Evolutionary conservation across 1,140 invertebrate genomes (phyloP), one percentile per base, ranked within the genome.

Genomic region (Semibalanus balanoides): DNA sequence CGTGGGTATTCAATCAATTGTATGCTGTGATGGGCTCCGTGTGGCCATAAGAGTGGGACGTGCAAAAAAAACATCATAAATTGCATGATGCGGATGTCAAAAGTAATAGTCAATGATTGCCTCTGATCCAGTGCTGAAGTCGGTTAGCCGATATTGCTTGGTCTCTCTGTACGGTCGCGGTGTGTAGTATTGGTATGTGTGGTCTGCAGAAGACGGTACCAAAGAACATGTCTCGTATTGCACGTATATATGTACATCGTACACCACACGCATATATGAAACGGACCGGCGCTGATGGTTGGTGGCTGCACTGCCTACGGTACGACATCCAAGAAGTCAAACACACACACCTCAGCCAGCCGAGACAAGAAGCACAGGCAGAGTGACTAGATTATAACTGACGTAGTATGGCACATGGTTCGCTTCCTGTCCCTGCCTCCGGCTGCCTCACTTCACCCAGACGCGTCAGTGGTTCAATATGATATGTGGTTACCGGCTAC

Each of bases 311-410:
- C 51, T 25, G 51, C 51, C 51, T 64, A 64, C 51, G 51, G 11
- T 64, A 64, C 51, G 22, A 64, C 51, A 64, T 64, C 22, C 51
- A 64, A 64, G 51, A 64, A 25, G 9, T 64, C 51, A 64, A 25
- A 64, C 51, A 64, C 22, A 64, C 22, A 64, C 51, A 64, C 7
- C 51, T 64, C 51, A 64, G 51, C 7, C 51, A 64, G 51, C 51
- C 22, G 5, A 17, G 51, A 64, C 51, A 64, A 64, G 35, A 64
- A 64, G 51, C 51, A 25, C 51, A 64, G 22, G 51, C 1, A 64
- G 51, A 64, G 51, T 64, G 51, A 64, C 51, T 64, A 64, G 51
- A 64, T 64, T 64, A 64, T 64, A 64, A 64, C 51, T 64, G 51
- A 64, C 51, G 22, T 64, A 64, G 51, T 64, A 64, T 64, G 51